phyloP scores from a whole-genome alignment of 1,140 invertebrate species.

The Onthophagus taurus region DNA sequence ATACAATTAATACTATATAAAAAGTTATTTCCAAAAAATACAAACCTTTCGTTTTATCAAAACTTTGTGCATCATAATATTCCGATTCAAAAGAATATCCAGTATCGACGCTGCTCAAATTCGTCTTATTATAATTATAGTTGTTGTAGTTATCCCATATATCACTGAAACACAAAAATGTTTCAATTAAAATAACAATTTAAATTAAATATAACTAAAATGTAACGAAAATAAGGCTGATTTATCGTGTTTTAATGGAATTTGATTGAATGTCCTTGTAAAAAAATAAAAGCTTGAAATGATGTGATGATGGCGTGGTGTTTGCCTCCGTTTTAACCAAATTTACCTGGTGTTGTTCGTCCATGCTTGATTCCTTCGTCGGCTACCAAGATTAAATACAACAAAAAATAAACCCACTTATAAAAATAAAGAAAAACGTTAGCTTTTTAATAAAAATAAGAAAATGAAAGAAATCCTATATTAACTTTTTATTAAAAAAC shows the following conservation, averaged over 20 bases:
- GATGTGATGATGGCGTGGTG: neutral
- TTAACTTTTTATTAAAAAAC: neutral
- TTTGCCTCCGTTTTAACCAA: neutral
- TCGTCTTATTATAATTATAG: conserved; percentile 8
- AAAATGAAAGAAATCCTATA: neutral
- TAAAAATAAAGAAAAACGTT: conserved; percentile 15
- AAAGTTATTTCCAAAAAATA: no score
- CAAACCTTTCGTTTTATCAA: conserved; percentile 2
- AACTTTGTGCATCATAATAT: neutral
- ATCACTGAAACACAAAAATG: conserved; percentile 3
- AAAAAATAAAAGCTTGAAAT: neutral
- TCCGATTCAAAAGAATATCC: neutral
- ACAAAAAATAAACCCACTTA: no score
- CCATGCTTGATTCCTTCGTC: conserved; percentile 50
- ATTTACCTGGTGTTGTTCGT: conserved; percentile 52
- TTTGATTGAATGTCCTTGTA: neutral
- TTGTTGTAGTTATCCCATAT: conserved; percentile 4
- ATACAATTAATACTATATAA: no score
- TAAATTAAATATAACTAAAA: conserved; percentile 1
- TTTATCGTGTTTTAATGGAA: neutral
- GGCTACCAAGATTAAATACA: no score
- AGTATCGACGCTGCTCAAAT: conserved; percentile 1
- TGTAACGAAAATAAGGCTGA: neutral
- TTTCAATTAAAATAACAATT: neutral
- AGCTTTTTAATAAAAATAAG: conserved; percentile 1